Base-by-base conservation (phyloP, 2,797 vertebrate species). In the Nothura maculosa region DNA sequence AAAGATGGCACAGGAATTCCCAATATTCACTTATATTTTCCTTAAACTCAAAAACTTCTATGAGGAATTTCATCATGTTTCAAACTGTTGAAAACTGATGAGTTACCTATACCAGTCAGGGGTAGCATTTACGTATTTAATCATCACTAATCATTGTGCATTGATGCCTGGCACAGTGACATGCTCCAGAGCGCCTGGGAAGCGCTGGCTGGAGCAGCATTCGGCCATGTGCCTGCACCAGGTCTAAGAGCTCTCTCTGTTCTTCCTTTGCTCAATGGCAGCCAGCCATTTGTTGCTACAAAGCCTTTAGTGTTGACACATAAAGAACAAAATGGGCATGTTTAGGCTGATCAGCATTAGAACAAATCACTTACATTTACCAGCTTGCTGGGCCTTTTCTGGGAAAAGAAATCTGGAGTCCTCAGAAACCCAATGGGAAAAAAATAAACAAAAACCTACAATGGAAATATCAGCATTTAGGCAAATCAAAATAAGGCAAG, bases 201-300 rank as follows among this genome's bases (percentile, higher is more conserved):
- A 89, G 57, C 0, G 0, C 20, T 0, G 1, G 82, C n/a, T 0
- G 0, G 52, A 0, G 1, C 0, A 0, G 24, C 58, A 8, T 61
- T 74, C 67, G n/a, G 38, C 69, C 9, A 0, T 21, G 9, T 0
- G 22, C 66, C 81, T 21, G 55, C 61, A 25, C 36, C 2, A 0
- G 50, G 1, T 0, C 85, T 24, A 28, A 55, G 25, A 17, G 32
- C 22, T 81, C 21, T 4, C 85, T 90, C 85, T 81, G 85, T 88
- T 82, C 75, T 77, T 86, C 63, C 87, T 81, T 84, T 12, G 38
- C 81, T 19, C 34, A 11, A 40, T 92, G 95, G 92, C 94, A 94
- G 63, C 13, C 21, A 86, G 89, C 92, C 91, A 86, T 57, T 54
- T 12, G 43, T 21, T 8, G 0, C 42, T 76, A 92, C 89, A 96